These are phyloP conservation scores for Anseranas semipalmata DNA, from an alignment of 2,113 vertebrate species.

Conservation along the genomic window DNA sequence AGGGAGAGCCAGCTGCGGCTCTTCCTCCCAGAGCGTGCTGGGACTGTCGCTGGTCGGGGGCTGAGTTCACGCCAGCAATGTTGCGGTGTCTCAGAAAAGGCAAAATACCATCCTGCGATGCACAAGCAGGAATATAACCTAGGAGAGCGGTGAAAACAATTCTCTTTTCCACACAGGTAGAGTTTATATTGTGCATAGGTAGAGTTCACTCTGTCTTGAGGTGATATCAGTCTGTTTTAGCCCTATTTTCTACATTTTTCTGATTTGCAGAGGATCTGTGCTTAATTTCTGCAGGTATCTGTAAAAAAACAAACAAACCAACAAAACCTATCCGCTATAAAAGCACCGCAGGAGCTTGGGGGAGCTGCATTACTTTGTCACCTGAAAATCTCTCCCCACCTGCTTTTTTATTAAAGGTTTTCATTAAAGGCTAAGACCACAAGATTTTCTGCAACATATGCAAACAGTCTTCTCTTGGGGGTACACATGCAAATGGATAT, in stretches of 20 bases:
- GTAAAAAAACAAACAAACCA: background rate
- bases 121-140: background rate
- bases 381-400: fast-evolving
- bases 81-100: background rate
- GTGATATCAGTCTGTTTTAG: background rate
- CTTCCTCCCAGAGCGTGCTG: background rate
- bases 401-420: background rate
- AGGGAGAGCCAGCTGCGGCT: background rate
- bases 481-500: fast-evolving
- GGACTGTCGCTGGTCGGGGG: background rate
- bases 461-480: background rate
- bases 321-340: background rate
- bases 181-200: background rate
- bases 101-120: background rate
- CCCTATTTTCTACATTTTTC: background rate
- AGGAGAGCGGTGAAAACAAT: background rate
- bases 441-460: too few species aligned
- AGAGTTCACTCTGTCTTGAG: background rate
- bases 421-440: background rate
- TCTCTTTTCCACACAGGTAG: too few species aligned
- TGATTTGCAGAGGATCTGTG: background rate
- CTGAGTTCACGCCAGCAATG: fast-evolving
- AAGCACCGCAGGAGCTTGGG: background rate
- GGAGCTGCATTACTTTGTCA: background rate
- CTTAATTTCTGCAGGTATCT: background rate